phyloP scores from a whole-genome alignment of 2,113 vertebrate genomes.

The Grantiella picta region DNA sequence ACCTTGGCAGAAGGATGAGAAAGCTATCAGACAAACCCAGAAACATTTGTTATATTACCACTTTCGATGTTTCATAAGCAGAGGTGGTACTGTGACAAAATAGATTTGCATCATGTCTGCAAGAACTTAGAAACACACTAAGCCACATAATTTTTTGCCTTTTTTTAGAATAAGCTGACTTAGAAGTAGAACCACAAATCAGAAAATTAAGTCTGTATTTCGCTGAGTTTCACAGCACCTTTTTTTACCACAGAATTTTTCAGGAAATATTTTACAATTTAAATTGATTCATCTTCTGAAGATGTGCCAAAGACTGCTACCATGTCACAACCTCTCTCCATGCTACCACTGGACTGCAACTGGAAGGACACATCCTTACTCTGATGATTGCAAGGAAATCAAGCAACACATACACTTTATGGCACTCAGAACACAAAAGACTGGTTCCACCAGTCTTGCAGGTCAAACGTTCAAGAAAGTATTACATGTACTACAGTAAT shows the following conservation, averaged over 20 bases:
- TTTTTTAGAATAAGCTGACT: background rate
- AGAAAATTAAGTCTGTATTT: background rate
- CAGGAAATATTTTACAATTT: background rate
- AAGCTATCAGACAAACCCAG: background rate
- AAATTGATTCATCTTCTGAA: background rate
- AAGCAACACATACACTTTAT: background rate
- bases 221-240: background rate
- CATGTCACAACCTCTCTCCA: background rate
- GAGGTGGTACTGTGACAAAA: background rate
- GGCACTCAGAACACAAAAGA: background rate
- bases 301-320: background rate
- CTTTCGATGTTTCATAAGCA: background rate
- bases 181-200: background rate
- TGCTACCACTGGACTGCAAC: background rate
- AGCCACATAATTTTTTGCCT: background rate
- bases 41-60: background rate
- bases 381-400: background rate
- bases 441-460: background rate
- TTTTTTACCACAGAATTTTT: background rate
- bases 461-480: background rate
- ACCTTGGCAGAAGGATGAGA: background rate
- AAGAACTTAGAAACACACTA: background rate
- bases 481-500: background rate
- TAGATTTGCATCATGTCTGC: background rate
- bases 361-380: background rate